A percentile compares a stretch with the other conserved stretches of the same genome.
Evolutionary conservation across 2,113 vertebrate species (phyloP).

Genomic region (Euleptes europaea): DNA sequence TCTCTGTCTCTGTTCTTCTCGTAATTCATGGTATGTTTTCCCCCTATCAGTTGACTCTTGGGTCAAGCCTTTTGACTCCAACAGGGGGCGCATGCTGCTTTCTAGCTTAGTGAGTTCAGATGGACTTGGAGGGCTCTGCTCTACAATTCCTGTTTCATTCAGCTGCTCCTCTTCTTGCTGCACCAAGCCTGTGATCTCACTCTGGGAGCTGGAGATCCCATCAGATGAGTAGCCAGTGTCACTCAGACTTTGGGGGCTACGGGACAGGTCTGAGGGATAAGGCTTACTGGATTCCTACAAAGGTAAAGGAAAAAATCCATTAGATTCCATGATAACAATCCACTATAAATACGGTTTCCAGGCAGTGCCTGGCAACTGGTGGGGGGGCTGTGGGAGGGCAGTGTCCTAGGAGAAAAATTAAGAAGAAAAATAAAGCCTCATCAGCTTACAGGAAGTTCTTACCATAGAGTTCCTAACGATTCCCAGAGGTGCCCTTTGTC

Average conservation of each 20-base stretch:
- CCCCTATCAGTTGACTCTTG: constrained; percentile 58
- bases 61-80: constrained; percentile 78
- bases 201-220: constrained; percentile 93
- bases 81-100: constrained; percentile 86
- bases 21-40: constrained; percentile 68
- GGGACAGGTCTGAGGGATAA: constrained; percentile 90
- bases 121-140: constrained; percentile 84
- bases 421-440: no score
- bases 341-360: not conserved
- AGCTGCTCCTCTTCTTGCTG: constrained; percentile 91
- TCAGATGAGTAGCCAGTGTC: constrained; percentile 98
- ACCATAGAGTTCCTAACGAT: no score
- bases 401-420: no score
- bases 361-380: no score
- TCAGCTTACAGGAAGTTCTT: no score
- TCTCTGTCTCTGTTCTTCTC: constrained; percentile 81
- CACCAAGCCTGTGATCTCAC: constrained; percentile 92
- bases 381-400: no score
- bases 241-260: constrained; percentile 92
- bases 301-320: constrained; percentile 48
- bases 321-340: not conserved
- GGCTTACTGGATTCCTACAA: constrained; percentile 90
- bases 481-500: no score
- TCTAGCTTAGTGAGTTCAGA: constrained; percentile 93
- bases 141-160: constrained; percentile 81